A percentile compares a stretch with the other conserved stretches of the same genome.
Conservation (phyloP, 30 jellyfish, hydroid and myxozoan species). For the Turritopsis dohrnii region DNA sequence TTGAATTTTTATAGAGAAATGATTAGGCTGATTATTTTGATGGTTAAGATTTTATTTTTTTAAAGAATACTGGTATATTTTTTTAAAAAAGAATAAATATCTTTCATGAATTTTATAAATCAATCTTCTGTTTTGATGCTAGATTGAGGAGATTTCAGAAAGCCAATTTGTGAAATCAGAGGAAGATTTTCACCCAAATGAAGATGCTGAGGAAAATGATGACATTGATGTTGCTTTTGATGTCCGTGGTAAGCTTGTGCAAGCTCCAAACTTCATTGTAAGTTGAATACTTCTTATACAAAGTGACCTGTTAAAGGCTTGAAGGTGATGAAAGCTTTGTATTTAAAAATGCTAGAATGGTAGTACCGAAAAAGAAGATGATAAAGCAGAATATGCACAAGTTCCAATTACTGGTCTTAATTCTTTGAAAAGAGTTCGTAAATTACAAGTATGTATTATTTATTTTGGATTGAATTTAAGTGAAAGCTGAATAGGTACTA, state of each 20-base stretch:
- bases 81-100: not conserved
- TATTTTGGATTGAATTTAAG: not conserved
- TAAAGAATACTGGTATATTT: not conserved
- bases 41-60: too few species aligned
- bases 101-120: not conserved
- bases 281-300: not conserved
- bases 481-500: not conserved
- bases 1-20: too few species aligned
- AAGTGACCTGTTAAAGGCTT: too few species aligned
- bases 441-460: constrained; percentile 45
- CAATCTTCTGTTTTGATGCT: not conserved
- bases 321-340: not conserved
- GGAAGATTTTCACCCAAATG: not conserved
- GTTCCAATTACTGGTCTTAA: constrained; percentile 45
- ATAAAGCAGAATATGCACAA: constrained; percentile 17
- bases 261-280: constrained; percentile 7
- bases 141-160: not conserved
- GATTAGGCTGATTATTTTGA: too few species aligned
- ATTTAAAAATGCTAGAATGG: not conserved
- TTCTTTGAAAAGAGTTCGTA: constrained; percentile 59
- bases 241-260: constrained; percentile 13
- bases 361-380: not conserved
- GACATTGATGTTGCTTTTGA: constrained; percentile 12
- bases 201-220: not conserved
- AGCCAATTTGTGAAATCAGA: not conserved